Evolutionary conservation across 2,797 vertebrate genomes (phyloP).

Genomic region (Rousettus madagascariensis): DNA sequence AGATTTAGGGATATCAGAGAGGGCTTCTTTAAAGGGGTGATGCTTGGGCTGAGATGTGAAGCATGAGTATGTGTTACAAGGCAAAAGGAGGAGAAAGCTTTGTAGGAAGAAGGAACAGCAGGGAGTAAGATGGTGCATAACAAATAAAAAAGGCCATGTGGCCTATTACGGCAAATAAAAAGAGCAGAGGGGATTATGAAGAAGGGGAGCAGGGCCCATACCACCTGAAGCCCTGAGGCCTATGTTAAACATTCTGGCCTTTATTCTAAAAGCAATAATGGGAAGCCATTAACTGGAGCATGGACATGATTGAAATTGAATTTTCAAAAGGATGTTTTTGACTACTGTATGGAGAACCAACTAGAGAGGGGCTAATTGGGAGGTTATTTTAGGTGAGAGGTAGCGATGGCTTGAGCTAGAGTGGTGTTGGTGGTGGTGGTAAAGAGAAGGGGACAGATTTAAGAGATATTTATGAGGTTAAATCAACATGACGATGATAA

Average conservation of each 20-base stretch:
- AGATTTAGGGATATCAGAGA: not conserved
- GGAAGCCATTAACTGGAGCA: not conserved
- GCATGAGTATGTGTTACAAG: not conserved
- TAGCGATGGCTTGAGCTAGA: not conserved
- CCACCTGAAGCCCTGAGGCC: not conserved
- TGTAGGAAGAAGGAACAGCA: not conserved
- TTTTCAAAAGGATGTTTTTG: conserved; percentile 5
- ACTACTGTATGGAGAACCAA: not conserved
- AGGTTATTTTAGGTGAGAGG: not conserved
- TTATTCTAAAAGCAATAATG: not conserved
- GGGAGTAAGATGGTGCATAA: not conserved
- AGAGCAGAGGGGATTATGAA: not conserved
- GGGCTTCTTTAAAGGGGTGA: conserved; percentile 4
- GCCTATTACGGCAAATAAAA: not conserved
- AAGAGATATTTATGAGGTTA: not conserved
- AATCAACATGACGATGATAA: not conserved
- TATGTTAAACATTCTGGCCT: not conserved
- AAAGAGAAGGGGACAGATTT: not conserved
- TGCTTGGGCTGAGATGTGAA: not conserved
- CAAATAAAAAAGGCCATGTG: not conserved
- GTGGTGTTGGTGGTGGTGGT: not conserved
- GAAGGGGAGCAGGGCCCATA: not conserved
- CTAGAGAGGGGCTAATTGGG: not conserved
- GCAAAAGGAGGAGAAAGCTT: not conserved
- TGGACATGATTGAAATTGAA: not conserved